A percentile compares a stretch with the other conserved stretches of the same genome.
phyloP scores from a whole-genome alignment of 2,113 vertebrate genomes.

The Odontophorus gujanensis region DNA sequence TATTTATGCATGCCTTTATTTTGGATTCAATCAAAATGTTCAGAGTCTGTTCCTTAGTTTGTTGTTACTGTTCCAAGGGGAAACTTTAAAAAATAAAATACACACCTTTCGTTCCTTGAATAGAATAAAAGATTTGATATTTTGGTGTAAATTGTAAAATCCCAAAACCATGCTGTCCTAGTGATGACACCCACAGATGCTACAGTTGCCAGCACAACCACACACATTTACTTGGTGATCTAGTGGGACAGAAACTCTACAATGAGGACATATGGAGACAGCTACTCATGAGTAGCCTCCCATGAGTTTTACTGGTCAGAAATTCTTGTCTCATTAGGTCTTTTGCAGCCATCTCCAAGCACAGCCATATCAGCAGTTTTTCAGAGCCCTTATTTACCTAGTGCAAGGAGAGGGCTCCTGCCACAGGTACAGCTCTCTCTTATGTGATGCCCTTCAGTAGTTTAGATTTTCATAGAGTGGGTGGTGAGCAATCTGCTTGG shows the following conservation, averaged over 20 bases:
- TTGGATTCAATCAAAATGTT: neutral
- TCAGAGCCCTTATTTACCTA: neutral
- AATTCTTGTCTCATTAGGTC: neutral
- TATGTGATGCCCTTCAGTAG: neutral
- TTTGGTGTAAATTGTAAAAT: neutral
- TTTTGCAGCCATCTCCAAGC: neutral
- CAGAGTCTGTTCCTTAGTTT: neutral
- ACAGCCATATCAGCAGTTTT: neutral
- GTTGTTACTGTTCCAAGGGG: neutral
- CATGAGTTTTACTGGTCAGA: neutral
- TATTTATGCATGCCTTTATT: constrained; percentile 5
- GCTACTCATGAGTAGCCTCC: neutral
- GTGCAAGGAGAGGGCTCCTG: neutral
- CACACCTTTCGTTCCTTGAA: neutral
- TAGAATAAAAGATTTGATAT: neutral
- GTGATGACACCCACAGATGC: neutral
- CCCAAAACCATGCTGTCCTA: fast-evolving
- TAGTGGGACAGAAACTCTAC: neutral
- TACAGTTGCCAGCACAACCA: neutral
- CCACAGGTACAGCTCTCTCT: neutral
- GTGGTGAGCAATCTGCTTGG: neutral
- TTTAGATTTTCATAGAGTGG: neutral
- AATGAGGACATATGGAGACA: fast-evolving
- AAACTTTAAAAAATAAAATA: neutral
- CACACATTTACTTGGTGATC: neutral